Conservation (phyloP, 1,140 invertebrate genomes). For the Nomia melanderi region DNA sequence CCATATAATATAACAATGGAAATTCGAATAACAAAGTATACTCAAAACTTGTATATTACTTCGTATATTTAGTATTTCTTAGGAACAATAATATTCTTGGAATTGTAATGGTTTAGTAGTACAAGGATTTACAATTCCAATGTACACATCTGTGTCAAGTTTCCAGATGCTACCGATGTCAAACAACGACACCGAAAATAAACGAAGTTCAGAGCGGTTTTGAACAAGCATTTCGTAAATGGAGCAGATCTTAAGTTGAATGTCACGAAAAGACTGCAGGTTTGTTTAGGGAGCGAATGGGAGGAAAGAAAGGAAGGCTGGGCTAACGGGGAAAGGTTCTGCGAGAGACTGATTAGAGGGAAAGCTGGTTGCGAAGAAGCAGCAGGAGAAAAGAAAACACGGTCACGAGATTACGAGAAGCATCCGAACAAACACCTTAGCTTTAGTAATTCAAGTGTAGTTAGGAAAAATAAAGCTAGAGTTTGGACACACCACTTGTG, state of each 20-base stretch:
- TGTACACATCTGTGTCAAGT: neutral
- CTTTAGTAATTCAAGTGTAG: constrained; percentile 40
- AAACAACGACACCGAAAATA: neutral
- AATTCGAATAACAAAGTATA: too few species aligned
- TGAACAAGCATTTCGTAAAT: constrained; percentile 1
- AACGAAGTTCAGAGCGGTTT: neutral
- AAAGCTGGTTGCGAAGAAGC: constrained; percentile 19
- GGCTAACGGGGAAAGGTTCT: neutral
- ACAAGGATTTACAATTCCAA: neutral
- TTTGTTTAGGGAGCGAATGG: constrained; percentile 11
- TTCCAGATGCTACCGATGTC: neutral
- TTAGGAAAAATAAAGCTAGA: constrained; percentile 39
- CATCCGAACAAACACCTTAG: constrained; percentile 37
- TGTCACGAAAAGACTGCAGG: neutral
- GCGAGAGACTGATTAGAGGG: constrained; percentile 35
- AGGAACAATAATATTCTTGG: too few species aligned
- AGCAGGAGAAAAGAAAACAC: constrained; percentile 40
- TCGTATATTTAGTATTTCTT: too few species aligned
- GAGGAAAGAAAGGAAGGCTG: neutral
- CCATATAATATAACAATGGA: too few species aligned
- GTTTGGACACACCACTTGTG: constrained; percentile 24
- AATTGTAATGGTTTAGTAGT: too few species aligned
- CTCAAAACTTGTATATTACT: too few species aligned
- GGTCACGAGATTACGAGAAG: constrained; percentile 18
- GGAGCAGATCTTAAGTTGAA: constrained; percentile 17